These are phyloP conservation scores for Tinamus guttatus DNA, from an alignment of 2,113 vertebrate species.

Conservation along the genomic window DNA sequence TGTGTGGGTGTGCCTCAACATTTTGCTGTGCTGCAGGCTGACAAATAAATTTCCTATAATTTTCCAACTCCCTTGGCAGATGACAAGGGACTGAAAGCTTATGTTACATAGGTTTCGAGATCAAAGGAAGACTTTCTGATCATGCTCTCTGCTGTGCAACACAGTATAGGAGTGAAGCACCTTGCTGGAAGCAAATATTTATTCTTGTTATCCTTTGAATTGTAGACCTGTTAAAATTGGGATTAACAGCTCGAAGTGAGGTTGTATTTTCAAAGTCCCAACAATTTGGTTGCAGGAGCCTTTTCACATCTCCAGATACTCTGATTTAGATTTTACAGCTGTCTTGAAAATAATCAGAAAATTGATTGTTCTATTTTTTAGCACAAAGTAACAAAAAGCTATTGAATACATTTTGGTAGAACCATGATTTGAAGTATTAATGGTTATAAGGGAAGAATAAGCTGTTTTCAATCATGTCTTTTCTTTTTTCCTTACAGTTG, in stretches of 20 bases:
- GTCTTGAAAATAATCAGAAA: neutral
- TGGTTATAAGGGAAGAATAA: neutral
- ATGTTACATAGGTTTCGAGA: neutral
- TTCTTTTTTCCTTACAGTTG: neutral
- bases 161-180: neutral
- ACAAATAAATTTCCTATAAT: neutral
- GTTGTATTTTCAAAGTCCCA: neutral
- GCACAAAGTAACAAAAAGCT: neutral
- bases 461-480: neutral
- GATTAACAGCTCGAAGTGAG: neutral
- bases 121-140: conserved; percentile 16
- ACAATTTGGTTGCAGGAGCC: neutral
- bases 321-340: neutral
- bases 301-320: neutral
- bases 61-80: neutral
- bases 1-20: neutral
- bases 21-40: neutral
- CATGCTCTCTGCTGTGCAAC: neutral
- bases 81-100: neutral
- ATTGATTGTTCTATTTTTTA: neutral
- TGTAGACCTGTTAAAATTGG: neutral
- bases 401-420: neutral
- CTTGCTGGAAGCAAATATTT: conserved; percentile 8
- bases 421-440: neutral
- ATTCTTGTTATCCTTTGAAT: conserved; percentile 28